phyloP scores from a whole-genome alignment of 1,140 invertebrate species.

The Leptestheria dahalacensis region DNA sequence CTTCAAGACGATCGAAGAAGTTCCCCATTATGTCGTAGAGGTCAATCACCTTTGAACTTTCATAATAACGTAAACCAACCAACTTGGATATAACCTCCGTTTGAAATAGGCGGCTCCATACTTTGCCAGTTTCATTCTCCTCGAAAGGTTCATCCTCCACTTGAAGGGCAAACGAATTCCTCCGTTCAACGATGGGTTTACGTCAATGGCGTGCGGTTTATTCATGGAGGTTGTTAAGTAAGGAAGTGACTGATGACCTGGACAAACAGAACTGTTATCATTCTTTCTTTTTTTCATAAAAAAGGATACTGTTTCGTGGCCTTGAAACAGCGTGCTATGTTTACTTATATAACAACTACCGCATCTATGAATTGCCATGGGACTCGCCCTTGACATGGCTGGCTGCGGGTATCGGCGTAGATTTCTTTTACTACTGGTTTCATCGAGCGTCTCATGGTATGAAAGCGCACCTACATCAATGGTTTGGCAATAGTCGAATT shows the following conservation, averaged over 20 bases:
- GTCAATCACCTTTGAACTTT: too few species aligned
- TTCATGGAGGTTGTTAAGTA: slow-evolving; percentile 9
- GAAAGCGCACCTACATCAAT: slow-evolving; percentile 14
- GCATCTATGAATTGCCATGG: slow-evolving; percentile 47
- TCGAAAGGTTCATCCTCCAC: slow-evolving; percentile 10
- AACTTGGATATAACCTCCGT: neutral
- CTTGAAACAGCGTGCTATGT: slow-evolving; percentile 20
- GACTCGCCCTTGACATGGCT: slow-evolving; percentile 62
- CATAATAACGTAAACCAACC: neutral
- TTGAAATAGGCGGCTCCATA: slow-evolving; percentile 1
- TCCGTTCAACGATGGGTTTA: slow-evolving; percentile 3
- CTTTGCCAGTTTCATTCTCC: neutral
- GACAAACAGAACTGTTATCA: neutral
- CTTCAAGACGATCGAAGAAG: neutral
- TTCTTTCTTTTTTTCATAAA: neutral
- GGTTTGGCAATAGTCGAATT: neutral
- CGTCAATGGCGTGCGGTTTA: neutral
- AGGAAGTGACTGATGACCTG: neutral
- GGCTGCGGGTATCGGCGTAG: slow-evolving; percentile 53
- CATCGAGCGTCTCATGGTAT: slow-evolving; percentile 74
- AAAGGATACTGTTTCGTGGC: slow-evolving; percentile 20
- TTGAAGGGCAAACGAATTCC: slow-evolving; percentile 1
- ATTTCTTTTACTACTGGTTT: slow-evolving; percentile 85
- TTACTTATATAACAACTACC: slow-evolving; percentile 26
- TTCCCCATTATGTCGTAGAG: slow-evolving; percentile 10